Conservation (phyloP, 2,113 vertebrate genomes). For the Nansenia antarctica region DNA sequence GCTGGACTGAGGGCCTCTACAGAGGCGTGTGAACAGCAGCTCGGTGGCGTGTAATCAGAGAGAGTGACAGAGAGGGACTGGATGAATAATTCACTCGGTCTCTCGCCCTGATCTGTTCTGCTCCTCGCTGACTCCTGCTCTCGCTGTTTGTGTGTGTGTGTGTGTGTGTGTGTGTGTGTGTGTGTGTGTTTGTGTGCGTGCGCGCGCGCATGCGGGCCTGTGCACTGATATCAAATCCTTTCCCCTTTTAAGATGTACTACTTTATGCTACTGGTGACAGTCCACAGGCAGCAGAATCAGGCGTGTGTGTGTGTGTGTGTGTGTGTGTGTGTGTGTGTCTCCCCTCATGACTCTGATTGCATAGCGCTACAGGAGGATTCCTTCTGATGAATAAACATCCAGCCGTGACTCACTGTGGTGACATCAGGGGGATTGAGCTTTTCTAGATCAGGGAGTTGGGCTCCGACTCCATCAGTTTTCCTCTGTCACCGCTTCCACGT, state of each 20-base stretch:
- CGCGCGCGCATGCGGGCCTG: too few relatives aligned
- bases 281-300: too few relatives aligned
- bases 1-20: constrained; percentile 41
- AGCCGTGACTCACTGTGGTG: background rate
- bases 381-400: background rate
- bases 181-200: background rate
- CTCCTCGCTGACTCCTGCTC: background rate
- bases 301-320: background rate
- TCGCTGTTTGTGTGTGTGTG: background rate
- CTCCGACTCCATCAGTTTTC: too few relatives aligned
- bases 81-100: constrained; percentile 58
- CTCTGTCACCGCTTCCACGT: too few relatives aligned
- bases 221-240: too few relatives aligned
- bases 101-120: constrained; percentile 8
- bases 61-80: constrained; percentile 18
- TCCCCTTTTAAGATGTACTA: too few relatives aligned
- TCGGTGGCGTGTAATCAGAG: constrained; percentile 58
- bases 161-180: background rate
- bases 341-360: background rate
- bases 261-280: too few relatives aligned
- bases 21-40: constrained; percentile 59
- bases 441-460: too few relatives aligned
- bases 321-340: background rate
- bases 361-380: background rate
- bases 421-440: background rate